phyloP scores from a whole-genome alignment of 2,797 vertebrate species.

The Gallinago solitaria region DNA sequence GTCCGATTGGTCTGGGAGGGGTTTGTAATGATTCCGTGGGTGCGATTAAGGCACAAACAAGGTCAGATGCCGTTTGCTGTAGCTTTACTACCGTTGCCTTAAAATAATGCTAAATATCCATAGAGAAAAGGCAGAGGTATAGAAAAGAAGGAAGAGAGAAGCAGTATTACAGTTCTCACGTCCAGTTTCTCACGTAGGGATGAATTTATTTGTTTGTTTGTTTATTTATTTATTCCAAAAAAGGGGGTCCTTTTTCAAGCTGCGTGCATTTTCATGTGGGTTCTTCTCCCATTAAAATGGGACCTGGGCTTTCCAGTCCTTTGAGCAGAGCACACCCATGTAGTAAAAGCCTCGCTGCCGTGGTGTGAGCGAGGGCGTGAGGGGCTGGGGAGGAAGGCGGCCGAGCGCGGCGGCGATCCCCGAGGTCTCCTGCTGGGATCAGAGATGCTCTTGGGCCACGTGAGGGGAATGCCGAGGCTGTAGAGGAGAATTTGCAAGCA shows the following conservation, averaged over 20 bases:
- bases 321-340: rapidly evolving
- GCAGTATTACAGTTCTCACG: too few species aligned
- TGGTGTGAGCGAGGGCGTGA: rapidly evolving
- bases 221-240: neutral
- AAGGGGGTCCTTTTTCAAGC: neutral
- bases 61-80: too few species aligned
- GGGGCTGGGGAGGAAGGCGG: neutral
- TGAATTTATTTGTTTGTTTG: neutral
- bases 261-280: rapidly evolving
- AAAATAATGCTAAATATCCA: too few species aligned
- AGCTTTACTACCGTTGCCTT: too few species aligned
- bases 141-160: too few species aligned
- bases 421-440: neutral
- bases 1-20: too few species aligned
- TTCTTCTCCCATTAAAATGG: neutral
- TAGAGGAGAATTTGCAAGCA: neutral
- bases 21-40: too few species aligned
- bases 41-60: too few species aligned
- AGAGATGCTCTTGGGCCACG: neutral
- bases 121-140: too few species aligned
- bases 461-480: neutral
- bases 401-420: rapidly evolving
- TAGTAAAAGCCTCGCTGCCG: rapidly evolving
- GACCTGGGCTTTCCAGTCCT: neutral
- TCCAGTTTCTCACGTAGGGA: too few species aligned